Percentiles rank a stretch among this genome's conserved stretches.
These are phyloP conservation scores for Thamnaconus septentrionalis DNA, from an alignment of 2,113 vertebrate species.

Conservation along the genomic window DNA sequence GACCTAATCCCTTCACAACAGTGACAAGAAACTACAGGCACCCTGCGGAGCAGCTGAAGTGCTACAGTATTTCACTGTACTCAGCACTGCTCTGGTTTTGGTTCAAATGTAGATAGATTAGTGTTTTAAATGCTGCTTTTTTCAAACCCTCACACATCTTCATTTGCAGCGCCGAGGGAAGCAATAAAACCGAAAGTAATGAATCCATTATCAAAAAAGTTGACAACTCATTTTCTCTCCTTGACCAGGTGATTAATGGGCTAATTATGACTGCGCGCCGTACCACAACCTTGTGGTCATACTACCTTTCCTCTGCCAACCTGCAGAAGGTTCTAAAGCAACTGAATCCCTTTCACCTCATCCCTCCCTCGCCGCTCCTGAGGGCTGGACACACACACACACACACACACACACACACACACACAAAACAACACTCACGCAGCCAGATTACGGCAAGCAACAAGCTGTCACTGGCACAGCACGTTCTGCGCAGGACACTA, in stretches of 20 bases:
- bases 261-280: neutral
- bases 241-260: neutral
- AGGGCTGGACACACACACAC: no score
- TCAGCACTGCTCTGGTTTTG: slow-evolving; percentile 1
- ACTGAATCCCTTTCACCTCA: no score
- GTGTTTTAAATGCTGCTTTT: no score
- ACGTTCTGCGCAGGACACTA: slow-evolving; percentile 50
- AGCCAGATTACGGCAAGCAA: slow-evolving; percentile 13
- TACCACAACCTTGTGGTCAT: neutral
- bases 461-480: slow-evolving; percentile 58
- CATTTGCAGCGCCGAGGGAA: neutral
- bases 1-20: slow-evolving; percentile 54
- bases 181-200: neutral
- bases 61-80: slow-evolving; percentile 17
- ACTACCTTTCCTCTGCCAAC: neutral
- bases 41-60: slow-evolving; percentile 6
- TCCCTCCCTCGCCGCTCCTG: no score
- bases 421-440: no score
- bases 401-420: no score
- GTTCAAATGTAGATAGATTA: neutral
- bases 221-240: neutral
- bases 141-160: no score
- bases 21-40: slow-evolving; percentile 38
- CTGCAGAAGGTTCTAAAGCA: no score
- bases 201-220: neutral